Evolutionary conservation across 2,888 invertebrate species (phyloP).

Genomic region (Scrobipalpa costella): DNA sequence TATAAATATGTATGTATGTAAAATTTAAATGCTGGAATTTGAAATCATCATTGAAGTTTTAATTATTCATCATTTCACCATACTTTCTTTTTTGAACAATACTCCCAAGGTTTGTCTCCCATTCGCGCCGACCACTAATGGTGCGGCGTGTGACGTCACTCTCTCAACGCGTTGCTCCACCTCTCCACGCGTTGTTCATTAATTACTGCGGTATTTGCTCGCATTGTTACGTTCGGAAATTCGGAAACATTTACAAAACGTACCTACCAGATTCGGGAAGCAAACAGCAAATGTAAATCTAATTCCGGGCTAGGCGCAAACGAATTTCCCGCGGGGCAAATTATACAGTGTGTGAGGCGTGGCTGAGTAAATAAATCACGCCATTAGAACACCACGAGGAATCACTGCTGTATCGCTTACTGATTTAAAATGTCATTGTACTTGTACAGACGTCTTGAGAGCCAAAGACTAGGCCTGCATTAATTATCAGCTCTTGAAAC

Average conservation of each 20-base stretch:
- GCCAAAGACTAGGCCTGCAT: no score
- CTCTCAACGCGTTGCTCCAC: constrained; percentile 13
- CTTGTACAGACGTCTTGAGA: no score
- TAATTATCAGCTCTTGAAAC: no score
- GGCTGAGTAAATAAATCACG: constrained; percentile 28
- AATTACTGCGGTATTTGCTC: constrained; percentile 30
- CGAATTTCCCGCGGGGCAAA: constrained; percentile 61
- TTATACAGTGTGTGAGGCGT: constrained; percentile 48
- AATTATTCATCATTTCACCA: no score
- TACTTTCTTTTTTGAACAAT: no score
- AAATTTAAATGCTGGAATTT: no score
- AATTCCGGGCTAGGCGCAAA: constrained; percentile 49
- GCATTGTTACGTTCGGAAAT: constrained; percentile 32
- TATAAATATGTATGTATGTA: no score
- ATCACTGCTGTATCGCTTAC: constrained; percentile 15
- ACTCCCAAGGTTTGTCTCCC: neutral
- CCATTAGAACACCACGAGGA: constrained; percentile 27
- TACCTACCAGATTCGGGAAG: constrained; percentile 36
- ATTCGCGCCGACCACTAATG: neutral
- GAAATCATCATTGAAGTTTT: no score
- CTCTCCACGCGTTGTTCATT: constrained; percentile 20
- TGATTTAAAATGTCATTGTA: neutral
- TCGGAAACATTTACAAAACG: constrained; percentile 35
- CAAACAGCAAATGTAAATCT: constrained; percentile 46
- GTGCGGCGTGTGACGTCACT: neutral